Evolutionary conservation across 2,888 invertebrate genomes (phyloP), one percentile per base, ranked within the genome.

Genomic region (Drosophila merina): DNA sequence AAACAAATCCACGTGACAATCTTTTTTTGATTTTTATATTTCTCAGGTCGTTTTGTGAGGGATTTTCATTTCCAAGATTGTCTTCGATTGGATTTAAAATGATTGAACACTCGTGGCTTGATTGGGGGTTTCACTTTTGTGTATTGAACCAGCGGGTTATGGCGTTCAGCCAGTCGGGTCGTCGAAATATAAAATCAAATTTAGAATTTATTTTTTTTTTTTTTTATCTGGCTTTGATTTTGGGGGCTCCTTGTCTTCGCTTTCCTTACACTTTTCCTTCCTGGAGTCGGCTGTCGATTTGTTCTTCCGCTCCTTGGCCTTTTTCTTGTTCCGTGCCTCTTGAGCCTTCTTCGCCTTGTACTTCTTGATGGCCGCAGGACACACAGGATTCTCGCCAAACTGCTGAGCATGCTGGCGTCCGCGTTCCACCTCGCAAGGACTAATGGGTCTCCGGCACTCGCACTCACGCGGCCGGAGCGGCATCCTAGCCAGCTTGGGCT

Each of bases 371-470:
- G 59, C 48, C 0, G 25, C 31, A 31, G 60, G 60, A 4, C 60
- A 62, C 14, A 62, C 26, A 10, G 20, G 60, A 9, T 42, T 62
- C 3, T 33, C 14, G 0, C 40, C 60, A 4, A 48, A 30, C 10
- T 42, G 10, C n/a, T 28, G 30, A 4, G 25, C 10, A n/a, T 36
- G 54, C 28, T 58, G 42, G 4, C 68, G 51, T 4, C 26, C 44
- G 0, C 52, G 58, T 38, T 52, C 25, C 25, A 68, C 40, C 12
- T 54, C 58, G 8, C 68, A 49, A 5, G 9, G 54, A 28, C 38
- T 69, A 2, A 69, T 45, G 5, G 59, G 25, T 1, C 10, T 4
- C 5, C 1, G 7, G 44, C 69, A 69, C 8, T 59, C 70, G 54
- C 70, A 69, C 20, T 69, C 69, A 2, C 28, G 28, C 2, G 68